Base-by-base conservation (phyloP, 2,797 vertebrate species). In the Eupleurogrammus muticus region DNA sequence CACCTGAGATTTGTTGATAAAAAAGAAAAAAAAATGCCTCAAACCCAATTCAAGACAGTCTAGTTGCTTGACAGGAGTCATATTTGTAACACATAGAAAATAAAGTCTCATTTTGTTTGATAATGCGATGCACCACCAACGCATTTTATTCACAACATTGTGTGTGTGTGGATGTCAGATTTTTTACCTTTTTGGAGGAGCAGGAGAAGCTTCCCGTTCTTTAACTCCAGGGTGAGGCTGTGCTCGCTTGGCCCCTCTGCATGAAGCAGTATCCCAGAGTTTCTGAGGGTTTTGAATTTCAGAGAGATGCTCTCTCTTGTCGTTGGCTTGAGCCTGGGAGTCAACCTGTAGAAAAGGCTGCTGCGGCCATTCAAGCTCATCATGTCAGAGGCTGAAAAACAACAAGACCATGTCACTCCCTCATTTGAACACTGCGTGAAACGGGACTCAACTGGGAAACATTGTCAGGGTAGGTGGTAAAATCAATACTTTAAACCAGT, bases 211-310 rank as follows among this genome's bases (percentile, higher is more conserved):
- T 93, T 96, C 77, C 96, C 97, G 87, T 93, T 92, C 84, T 93
- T 81, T 65, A 99, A 79, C 82, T 96, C 94, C 84, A 99, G 66
- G 2, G 88, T 95, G 60, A 98, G 88, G 51, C 94, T 88, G 84
- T 93, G 94, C 73, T 94, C 95, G 40, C 89, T 92, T 40, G 80
- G 88, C 66, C 95, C 95, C 81, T 93, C 87, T 50, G 94, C 91
- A 12, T 96, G 94, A 24, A 98, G 91, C 35, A 99, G 86, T 64
- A 93, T 89, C 71, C 97, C 97, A 51, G 95, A 95, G 82, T 95
- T 97, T 91, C 91, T 92, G 85, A 95, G 87, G 65, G 95, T 94
- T 92, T 97, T 97, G 87, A 99, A 99, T 77, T 95, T 96, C 89
- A 98, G 91, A 67, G 94, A 95, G 79, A 98, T 92, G 69, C 90